phyloP scores from a whole-genome alignment of 64 coral and sea anemone genomes.

The Porites lutea region DNA sequence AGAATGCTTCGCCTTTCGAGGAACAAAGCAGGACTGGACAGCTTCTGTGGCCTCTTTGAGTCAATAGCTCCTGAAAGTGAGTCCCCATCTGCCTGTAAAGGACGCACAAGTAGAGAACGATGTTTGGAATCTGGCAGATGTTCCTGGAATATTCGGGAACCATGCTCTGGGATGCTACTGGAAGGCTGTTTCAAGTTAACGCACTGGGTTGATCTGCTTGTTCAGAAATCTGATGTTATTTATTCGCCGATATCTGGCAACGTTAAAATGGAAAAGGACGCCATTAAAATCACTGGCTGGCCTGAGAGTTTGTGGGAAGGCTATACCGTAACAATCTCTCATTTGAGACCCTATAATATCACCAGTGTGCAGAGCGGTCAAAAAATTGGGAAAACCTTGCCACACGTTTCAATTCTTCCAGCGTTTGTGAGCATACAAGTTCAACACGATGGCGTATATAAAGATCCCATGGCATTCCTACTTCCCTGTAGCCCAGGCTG shows the following conservation, averaged over 20 bases:
- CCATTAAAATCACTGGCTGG: conserved; percentile 59
- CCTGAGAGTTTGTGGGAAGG: conserved; percentile 63
- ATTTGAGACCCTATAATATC: conserved; percentile 50
- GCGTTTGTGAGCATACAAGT: conserved; percentile 36
- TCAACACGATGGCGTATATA: background rate
- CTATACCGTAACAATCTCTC: conserved; percentile 53
- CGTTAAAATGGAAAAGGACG: background rate
- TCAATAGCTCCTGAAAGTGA: conserved; percentile 24
- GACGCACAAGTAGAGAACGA: background rate
- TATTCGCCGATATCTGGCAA: conserved; percentile 76
- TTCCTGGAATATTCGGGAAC: conserved; percentile 61
- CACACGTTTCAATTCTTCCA: background rate
- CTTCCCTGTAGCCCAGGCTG: conserved; percentile 61
- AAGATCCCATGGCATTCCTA: conserved; percentile 48
- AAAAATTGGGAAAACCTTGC: conserved; percentile 20
- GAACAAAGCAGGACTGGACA: conserved; percentile 28
- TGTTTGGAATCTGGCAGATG: conserved; percentile 17
- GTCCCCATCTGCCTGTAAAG: background rate
- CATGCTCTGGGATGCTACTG: conserved; percentile 60
- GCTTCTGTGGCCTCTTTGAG: conserved; percentile 73
- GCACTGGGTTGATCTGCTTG: conserved; percentile 30
- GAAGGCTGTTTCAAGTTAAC: conserved; percentile 42
- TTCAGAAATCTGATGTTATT: conserved; percentile 34
- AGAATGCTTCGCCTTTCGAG: conserved; percentile 26
- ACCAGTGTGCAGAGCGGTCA: conserved; percentile 62